Conservation (phyloP, 2,113 vertebrate genomes). For the Ailurus styani region DNA sequence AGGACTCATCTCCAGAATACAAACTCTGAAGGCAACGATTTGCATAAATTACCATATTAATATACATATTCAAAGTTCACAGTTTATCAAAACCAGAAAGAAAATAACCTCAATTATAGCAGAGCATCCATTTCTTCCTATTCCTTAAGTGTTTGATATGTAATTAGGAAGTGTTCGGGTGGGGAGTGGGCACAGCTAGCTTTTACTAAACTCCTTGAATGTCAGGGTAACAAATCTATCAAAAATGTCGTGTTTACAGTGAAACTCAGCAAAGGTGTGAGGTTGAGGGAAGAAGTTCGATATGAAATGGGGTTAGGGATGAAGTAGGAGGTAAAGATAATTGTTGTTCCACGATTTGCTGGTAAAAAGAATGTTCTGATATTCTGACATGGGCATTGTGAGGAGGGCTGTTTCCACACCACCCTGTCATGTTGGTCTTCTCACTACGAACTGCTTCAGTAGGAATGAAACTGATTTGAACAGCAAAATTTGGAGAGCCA, state of each 20-base stretch:
- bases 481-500: neutral
- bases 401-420: neutral
- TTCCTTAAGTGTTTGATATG: conserved; percentile 19
- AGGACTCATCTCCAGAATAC: conserved; percentile 26
- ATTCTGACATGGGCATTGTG: neutral
- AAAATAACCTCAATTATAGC: conserved; percentile 38
- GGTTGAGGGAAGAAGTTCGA: neutral
- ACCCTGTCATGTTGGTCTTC: neutral
- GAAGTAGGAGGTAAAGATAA: neutral
- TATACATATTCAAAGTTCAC: conserved; percentile 23
- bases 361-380: neutral
- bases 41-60: conserved; percentile 74
- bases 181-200: neutral
- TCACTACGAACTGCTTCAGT: neutral
- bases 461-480: neutral
- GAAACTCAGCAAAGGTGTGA: neutral
- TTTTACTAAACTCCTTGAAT: neutral
- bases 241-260: neutral
- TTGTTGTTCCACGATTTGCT: neutral
- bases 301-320: neutral
- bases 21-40: conserved; percentile 49
- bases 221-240: neutral
- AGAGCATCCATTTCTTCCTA: neutral
- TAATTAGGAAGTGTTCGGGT: neutral
- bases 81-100: conserved; percentile 58